Conservation (phyloP, 1,140 invertebrate species). For the Aphaenogaster rudis region DNA sequence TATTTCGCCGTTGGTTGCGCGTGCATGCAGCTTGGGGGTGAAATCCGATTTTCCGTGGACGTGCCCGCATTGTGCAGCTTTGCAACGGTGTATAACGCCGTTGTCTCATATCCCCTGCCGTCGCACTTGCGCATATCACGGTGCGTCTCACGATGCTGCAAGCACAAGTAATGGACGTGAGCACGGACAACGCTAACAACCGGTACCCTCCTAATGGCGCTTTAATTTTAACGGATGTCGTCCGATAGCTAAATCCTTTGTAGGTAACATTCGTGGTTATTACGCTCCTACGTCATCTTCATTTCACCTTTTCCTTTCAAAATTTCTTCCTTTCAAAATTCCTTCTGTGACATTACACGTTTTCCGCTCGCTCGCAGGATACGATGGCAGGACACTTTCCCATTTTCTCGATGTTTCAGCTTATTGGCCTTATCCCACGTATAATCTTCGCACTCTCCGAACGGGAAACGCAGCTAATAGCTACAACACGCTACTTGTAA, state of each 20-base stretch:
- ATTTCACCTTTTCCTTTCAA: background rate
- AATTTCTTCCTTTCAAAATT: conserved; percentile 9
- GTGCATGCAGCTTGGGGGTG: conserved; percentile 17
- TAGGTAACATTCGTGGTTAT: background rate
- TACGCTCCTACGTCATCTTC: background rate
- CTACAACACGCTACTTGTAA: background rate
- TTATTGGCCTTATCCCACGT: conserved; percentile 6
- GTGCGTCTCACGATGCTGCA: conserved; percentile 8
- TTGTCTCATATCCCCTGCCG: conserved; percentile 20
- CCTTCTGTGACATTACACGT: background rate
- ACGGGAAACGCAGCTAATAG: background rate
- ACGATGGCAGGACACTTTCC: background rate
- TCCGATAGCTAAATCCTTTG: background rate
- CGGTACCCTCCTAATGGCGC: background rate
- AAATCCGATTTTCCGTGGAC: conserved; percentile 56
- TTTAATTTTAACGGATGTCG: conserved; percentile 40
- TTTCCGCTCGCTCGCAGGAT: background rate
- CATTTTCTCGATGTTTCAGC: conserved; percentile 37
- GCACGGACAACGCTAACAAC: conserved; percentile 8
- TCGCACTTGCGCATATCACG: conserved; percentile 12
- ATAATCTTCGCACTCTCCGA: background rate
- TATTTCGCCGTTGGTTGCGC: conserved; percentile 20
- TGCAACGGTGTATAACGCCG: conserved; percentile 1
- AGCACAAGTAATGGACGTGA: background rate
- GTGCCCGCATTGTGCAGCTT: conserved; percentile 30